A percentile compares a stretch with the other conserved stretches of the same genome.
Evolutionary conservation across 2,888 invertebrate species (phyloP).

Genomic region (Cataglyphis albicans): DNA sequence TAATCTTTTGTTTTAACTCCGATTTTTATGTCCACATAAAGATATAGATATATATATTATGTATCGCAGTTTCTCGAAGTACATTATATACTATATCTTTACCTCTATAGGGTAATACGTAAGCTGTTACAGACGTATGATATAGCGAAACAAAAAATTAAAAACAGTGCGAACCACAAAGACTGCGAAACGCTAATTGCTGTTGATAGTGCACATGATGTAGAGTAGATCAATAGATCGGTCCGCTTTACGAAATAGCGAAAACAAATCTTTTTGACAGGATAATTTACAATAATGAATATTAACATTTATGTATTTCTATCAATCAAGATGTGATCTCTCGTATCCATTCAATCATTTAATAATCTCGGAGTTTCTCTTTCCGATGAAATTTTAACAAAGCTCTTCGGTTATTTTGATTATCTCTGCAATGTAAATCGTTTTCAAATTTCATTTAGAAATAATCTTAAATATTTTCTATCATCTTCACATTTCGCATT

Average conservation of each 20-base stretch:
- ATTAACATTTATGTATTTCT: not conserved
- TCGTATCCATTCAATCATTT: conserved; percentile 4
- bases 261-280: not conserved
- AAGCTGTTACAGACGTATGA: not conserved
- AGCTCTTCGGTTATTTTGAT: not conserved
- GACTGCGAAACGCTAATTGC: not conserved
- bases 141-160: not conserved
- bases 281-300: conserved; percentile 1
- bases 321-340: not conserved
- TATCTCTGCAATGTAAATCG: not conserved
- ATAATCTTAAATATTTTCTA: conserved; percentile 21
- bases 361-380: not conserved
- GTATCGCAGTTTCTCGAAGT: not conserved
- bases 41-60: not conserved
- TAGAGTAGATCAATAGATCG: not conserved
- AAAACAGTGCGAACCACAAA: not conserved
- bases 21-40: conserved; percentile 12
- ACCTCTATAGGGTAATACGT: not conserved
- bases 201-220: not conserved
- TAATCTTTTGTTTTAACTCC: not conserved
- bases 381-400: conserved; percentile 9
- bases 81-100: not conserved
- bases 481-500: conserved; percentile 24
- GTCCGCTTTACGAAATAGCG: not conserved
- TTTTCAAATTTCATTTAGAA: not conserved